Evolutionary conservation across 30 jellyfish, hydroid and myxozoan genomes (phyloP).

Genomic region (Pelagia noctiluca): DNA sequence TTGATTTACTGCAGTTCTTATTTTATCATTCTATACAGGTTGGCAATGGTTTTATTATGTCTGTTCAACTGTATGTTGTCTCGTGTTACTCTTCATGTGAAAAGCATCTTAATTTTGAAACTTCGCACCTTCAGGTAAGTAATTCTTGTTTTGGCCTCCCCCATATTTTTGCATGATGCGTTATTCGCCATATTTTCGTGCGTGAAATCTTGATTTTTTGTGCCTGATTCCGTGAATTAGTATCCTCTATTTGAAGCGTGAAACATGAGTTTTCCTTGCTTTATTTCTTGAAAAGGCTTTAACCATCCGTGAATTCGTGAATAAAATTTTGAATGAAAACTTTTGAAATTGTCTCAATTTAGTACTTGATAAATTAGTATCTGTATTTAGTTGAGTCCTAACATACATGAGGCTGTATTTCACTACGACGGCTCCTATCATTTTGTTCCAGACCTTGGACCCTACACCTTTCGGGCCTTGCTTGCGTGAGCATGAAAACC

Average conservation of each 20-base stretch:
- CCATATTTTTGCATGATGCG: constrained; percentile 6
- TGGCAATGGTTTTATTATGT: no score
- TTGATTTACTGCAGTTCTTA: no score
- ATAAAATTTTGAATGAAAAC: not conserved
- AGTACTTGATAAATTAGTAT: not conserved
- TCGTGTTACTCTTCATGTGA: no score
- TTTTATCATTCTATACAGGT: no score
- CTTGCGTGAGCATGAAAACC: constrained; percentile 51
- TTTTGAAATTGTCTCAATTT: not conserved
- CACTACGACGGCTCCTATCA: not conserved
- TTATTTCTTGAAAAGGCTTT: not conserved
- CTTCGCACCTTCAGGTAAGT: no score
- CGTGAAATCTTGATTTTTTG: not conserved
- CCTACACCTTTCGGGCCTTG: not conserved
- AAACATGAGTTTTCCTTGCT: not conserved
- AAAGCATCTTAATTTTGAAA: no score
- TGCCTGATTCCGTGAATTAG: not conserved
- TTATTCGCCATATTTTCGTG: not conserved
- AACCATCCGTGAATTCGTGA: not conserved
- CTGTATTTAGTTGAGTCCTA: not conserved
- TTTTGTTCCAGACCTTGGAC: not conserved
- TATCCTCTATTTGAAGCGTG: not conserved
- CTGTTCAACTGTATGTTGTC: no score
- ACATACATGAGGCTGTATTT: not conserved
- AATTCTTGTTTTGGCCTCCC: not conserved